These are phyloP conservation scores for Pedionomus torquatus DNA, from an alignment of 2,113 vertebrate species.

Conservation along the genomic window DNA sequence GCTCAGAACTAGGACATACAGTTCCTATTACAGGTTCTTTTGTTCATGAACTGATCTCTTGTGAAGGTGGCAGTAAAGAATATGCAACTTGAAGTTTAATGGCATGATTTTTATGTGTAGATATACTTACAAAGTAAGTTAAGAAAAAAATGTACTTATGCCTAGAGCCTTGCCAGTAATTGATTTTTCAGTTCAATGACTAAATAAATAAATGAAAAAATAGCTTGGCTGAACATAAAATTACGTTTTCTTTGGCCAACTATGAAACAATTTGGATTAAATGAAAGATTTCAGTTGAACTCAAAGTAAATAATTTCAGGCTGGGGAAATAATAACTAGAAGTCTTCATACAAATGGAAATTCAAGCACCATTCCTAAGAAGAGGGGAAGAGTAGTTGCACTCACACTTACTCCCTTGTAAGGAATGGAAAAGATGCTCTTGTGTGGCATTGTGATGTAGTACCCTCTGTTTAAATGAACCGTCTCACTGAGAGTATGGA, in stretches of 20 bases:
- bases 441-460: background rate
- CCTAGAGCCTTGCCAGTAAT: constrained; percentile 45
- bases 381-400: background rate
- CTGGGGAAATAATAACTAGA: background rate
- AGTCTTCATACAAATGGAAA: background rate
- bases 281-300: background rate
- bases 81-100: background rate
- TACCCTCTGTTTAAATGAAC: background rate
- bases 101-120: background rate
- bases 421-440: background rate
- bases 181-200: constrained; percentile 63
- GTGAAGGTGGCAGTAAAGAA: background rate
- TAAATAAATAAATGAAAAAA: constrained; percentile 54
- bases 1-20: background rate
- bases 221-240: constrained; percentile 23
- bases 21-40: background rate
- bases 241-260: background rate
- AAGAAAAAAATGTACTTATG: background rate
- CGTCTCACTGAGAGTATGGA: background rate
- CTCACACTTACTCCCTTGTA: background rate
- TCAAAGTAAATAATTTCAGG: constrained; percentile 7
- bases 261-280: constrained; percentile 13
- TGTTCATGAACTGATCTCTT: background rate
- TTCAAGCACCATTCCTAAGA: background rate
- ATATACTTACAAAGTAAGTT: background rate